Conservation (phyloP, 2,888 invertebrate genomes). For the Litoditis marina region DNA sequence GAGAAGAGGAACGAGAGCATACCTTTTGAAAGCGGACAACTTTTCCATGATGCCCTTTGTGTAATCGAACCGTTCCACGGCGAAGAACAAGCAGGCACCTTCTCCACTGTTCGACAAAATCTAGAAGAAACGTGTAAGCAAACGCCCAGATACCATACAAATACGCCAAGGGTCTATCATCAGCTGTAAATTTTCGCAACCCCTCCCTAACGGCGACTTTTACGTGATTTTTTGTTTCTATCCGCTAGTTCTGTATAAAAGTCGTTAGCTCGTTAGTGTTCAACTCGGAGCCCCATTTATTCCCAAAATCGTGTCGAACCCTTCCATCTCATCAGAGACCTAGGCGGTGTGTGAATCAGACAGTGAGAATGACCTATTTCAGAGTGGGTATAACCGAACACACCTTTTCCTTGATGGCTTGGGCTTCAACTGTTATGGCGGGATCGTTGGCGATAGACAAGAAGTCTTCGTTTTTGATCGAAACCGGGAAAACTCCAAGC, state of each 20-base stretch:
- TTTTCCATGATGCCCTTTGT: slow-evolving; percentile 55
- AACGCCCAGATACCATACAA: too few species aligned
- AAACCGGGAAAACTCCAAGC: slow-evolving; percentile 56
- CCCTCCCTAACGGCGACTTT: too few species aligned
- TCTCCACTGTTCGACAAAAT: slow-evolving; percentile 30
- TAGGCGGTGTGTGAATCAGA: too few species aligned
- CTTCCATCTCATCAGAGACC: background rate
- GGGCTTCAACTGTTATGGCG: slow-evolving; percentile 32
- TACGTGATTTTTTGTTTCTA: too few species aligned
- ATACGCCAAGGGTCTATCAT: too few species aligned
- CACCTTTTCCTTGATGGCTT: slow-evolving; percentile 39
- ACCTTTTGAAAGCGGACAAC: slow-evolving; percentile 39
- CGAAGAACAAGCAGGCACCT: slow-evolving; percentile 51
- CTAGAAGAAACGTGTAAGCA: slow-evolving; percentile 11
- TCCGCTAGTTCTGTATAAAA: too few species aligned
- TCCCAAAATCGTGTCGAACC: too few species aligned
- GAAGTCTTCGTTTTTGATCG: slow-evolving; percentile 57
- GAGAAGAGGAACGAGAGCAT: background rate
- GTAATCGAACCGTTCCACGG: slow-evolving; percentile 56
- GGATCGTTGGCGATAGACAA: slow-evolving; percentile 40
- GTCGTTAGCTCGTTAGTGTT: too few species aligned
- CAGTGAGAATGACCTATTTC: background rate
- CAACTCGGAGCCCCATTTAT: too few species aligned
- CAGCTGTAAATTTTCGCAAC: too few species aligned
- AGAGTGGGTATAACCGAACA: background rate